Evolutionary conservation across 1,140 invertebrate species (phyloP), one percentile per base, ranked within the genome.

Genomic region (Temnothorax longispinosus): DNA sequence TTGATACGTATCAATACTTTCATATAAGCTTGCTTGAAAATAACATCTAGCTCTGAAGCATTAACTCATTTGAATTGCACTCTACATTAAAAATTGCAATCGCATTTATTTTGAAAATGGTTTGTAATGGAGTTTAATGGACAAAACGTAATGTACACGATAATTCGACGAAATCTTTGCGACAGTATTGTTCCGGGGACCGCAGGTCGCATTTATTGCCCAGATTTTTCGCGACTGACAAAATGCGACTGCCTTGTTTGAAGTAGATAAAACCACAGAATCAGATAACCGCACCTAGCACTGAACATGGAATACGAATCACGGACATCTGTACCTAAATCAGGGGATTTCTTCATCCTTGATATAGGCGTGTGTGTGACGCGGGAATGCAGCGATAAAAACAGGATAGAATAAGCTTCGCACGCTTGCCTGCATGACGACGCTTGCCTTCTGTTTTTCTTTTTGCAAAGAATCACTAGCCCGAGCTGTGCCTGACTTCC

Each of bases 401-500:
- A 78, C 3, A 78, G 50, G 27, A 89, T 93, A 93, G 89, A 76
- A 81, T 94, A 95, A 95, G 94, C 94, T 94, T 95, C 87, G 94
- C 94, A 95, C 95, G 94, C 93, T 87, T 93, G 77, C 77, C 90
- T 95, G 95, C 95, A 95, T 95, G 95, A 94, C 91, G 88, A 92
- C 84, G 95, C 95, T 95, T 95, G 93, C 93, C 94, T 94, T 95
- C 87, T 95, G 92, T 95, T 95, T 95, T 58, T 84, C 69, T 95
- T 95, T 84, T 75, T 74, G 92, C 93, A 90, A 95, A 95, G 94
- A 95, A 94, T 94, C 92, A 95, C 92, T 94, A 95, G 94, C 91
- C 92, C 92, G 92, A 94, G 93, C 92, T 94, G 93, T 94, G 90
- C 92, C 92, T 94, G 94, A 94, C 94, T 95, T 94, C 92, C 93